Evolutionary conservation across 2,797 vertebrate species (phyloP), one percentile per base, ranked within the genome.

Genomic region (Lutjanus campechanus): DNA sequence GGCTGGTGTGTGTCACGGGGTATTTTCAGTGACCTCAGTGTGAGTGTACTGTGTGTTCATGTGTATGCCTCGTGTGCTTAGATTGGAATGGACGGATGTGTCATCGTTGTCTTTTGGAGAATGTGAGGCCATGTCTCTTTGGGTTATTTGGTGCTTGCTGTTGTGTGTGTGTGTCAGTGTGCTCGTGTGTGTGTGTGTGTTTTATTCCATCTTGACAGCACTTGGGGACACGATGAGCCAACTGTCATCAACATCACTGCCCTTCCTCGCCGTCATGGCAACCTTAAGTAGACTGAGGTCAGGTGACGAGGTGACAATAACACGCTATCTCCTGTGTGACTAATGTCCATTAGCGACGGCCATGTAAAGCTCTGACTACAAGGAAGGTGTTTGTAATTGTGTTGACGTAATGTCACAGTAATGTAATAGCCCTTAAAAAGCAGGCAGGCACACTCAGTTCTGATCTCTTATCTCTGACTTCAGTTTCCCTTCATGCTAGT

Each of bases 1-100:
- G 73, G 68, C 77, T 69, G 56, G 72, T 89, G 85, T 90, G 92
- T 91, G 92, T 95, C 91, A 92, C 79, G 4, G 92, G 90, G 91
- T 92, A 91, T 93, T 93, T 93, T 92, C 88, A 81, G 77, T 92
- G 90, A 93, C 89, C 77, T 90, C 88, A 92, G 80, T 50, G 49
- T 92, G 91, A 93, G 78, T 90, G 84, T 87, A 56, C 72, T 22
- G 44, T 72, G 65, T 86, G 76, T 79, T 83, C 75, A 74, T 89
- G 67, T 84, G 79, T 66, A 47, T 16, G 56, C 64, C 76, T 44
- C 64, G 58, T 88, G 75, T 62, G 55, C 73, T 63, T 17, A 50
- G 59, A 92, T 86, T 69, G 82, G 82, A 88, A 89, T 79, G 78
- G 69, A 62, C 73, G 9, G 36, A 83, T 87, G 88, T 91, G 91